Conservation (phyloP, 2,797 vertebrate genomes). For the Propithecus deckenii region DNA sequence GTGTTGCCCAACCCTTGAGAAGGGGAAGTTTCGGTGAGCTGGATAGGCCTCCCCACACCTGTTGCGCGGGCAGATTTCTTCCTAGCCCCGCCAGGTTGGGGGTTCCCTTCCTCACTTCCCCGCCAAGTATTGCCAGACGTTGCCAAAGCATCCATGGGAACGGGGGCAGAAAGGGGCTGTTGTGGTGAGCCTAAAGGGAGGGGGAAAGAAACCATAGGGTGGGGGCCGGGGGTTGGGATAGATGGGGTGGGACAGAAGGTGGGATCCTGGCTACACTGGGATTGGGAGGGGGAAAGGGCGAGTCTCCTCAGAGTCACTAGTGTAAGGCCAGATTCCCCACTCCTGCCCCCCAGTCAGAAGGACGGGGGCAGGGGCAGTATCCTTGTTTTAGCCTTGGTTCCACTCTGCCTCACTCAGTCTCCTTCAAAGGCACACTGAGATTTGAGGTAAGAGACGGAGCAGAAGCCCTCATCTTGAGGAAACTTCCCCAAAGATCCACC, state of each 20-base stretch:
- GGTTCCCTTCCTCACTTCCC: slow-evolving; percentile 48
- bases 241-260: neutral
- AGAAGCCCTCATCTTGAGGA: neutral
- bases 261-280: neutral
- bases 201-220: neutral
- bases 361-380: neutral
- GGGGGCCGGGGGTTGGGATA: neutral
- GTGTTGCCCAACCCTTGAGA: neutral
- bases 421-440: neutral
- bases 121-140: slow-evolving; percentile 40
- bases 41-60: slow-evolving; percentile 34
- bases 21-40: neutral
- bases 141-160: slow-evolving; percentile 55
- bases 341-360: neutral
- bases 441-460: neutral
- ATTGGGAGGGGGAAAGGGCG: neutral
- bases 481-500: neutral
- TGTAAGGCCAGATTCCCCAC: neutral
- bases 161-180: slow-evolving; percentile 42
- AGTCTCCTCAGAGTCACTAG: neutral
- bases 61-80: slow-evolving; percentile 38
- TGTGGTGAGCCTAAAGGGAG: slow-evolving; percentile 1
- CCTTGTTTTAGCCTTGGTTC: neutral
- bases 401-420: neutral
- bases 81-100: neutral